Conservation (phyloP, 2,113 vertebrate species). For the Sinocyclocheilus anshuiensis region DNA sequence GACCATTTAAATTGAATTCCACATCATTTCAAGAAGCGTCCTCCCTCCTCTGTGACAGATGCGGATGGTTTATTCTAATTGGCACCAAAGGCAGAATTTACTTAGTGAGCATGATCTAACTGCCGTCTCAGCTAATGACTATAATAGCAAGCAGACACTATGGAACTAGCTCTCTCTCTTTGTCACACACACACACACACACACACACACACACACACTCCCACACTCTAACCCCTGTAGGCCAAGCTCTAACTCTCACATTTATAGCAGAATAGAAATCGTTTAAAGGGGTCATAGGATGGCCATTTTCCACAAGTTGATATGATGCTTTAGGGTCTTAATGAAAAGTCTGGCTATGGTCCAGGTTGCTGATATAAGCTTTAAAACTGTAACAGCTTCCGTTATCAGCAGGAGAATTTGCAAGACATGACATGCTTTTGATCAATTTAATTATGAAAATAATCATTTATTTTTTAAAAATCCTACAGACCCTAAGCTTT, state of each 20-base stretch:
- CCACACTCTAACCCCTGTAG: slow-evolving; percentile 11
- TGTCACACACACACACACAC: neutral
- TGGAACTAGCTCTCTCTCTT: slow-evolving; percentile 7
- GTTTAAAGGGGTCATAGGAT: neutral
- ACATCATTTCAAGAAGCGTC: slow-evolving; percentile 34
- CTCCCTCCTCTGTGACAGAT: slow-evolving; percentile 38
- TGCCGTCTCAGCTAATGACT: slow-evolving; percentile 46
- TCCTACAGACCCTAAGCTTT: too few species aligned
- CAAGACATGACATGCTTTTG: neutral
- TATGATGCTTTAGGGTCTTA: too few species aligned
- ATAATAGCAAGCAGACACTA: slow-evolving; percentile 41
- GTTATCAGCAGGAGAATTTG: neutral
- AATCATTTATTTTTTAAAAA: too few species aligned
- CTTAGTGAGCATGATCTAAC: slow-evolving; percentile 48
- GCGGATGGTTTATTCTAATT: slow-evolving; percentile 49
- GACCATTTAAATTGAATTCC: slow-evolving; percentile 37
- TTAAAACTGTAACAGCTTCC: slow-evolving; percentile 29
- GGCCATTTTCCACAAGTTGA: too few species aligned
- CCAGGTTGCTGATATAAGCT: slow-evolving; percentile 54
- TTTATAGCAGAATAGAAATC: slow-evolving; percentile 26
- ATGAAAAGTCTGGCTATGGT: slow-evolving; percentile 7
- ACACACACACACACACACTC: neutral
- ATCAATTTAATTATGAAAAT: too few species aligned
- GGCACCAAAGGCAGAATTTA: slow-evolving; percentile 49
- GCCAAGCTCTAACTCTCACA: neutral